These are phyloP conservation scores for Amazona guildingii DNA, from an alignment of 2,113 vertebrate species.

Conservation along the genomic window DNA sequence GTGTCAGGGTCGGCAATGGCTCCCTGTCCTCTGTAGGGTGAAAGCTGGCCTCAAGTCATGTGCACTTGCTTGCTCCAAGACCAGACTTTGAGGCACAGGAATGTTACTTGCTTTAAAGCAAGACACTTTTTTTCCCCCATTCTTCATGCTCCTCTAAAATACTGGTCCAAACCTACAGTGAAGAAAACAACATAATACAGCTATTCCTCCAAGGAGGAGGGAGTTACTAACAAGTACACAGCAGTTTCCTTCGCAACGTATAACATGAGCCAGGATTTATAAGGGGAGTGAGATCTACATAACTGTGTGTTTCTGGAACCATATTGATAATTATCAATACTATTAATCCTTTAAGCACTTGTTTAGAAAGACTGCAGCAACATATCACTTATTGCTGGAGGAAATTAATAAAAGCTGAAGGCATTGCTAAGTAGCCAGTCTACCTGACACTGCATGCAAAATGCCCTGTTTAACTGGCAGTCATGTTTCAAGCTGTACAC, in stretches of 20 bases:
- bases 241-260: not conserved
- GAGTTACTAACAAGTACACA: not conserved
- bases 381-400: not conserved
- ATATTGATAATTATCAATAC: slow-evolving; percentile 53
- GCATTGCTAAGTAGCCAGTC: not conserved
- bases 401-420: not conserved
- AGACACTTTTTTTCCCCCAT: not conserved
- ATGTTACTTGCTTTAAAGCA: not conserved
- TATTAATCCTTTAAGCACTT: slow-evolving; percentile 30
- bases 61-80: not conserved
- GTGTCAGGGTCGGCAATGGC: not conserved
- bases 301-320: slow-evolving; percentile 2
- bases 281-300: not conserved
- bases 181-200: not conserved
- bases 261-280: not conserved
- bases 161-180: not conserved
- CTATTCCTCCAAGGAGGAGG: not conserved
- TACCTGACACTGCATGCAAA: not conserved
- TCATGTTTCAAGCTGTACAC: not conserved
- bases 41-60: not conserved
- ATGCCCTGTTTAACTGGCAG: not conserved
- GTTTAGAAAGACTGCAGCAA: not conserved
- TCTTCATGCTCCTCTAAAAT: not conserved
- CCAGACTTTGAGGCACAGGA: not conserved
- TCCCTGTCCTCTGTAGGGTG: fast-evolving